Evolutionary conservation across 2,797 vertebrate species (phyloP), one percentile per base, ranked within the genome.

Genomic region (Takifugu ocellatus): DNA sequence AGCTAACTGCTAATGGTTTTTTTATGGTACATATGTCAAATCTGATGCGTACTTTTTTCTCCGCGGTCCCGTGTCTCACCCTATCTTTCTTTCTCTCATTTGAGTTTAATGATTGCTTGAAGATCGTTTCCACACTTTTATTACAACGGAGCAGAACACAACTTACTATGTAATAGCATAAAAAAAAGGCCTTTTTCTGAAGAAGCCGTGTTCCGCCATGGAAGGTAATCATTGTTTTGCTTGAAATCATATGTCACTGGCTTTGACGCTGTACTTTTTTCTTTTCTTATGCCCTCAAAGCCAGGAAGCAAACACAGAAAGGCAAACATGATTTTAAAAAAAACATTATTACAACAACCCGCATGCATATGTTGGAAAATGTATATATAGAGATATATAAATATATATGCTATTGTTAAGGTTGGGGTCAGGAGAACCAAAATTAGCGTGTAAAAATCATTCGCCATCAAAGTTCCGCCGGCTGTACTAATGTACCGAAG

Each of bases 21-120:
- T 93, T 92, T 92, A 93, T 91, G 89, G 89, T 79, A 83, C 85
- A 84, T 86, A 81, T 85, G 88, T 92, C 91, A 92, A 82, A 86
- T 84, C 72, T 88, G 85, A 91, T 84, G 74, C 81, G 72, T 68
- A 66, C 45, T 67, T 68, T 72, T 63, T 25, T 55, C 25, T 15
- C 42, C 10, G 16, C 33, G 1, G 11, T 29, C 31, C 31, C 6
- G 47, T 66, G 48, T 46, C 10, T 9, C n/a, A 17, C 48, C 50
- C 10, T 36, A 25, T 61, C 46, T 68, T 63, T 68, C 56, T 59
- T 39, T 62, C 29, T 79, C 84, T 77, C 63, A 70, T 80, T 77
- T 74, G 51, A 59, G 39, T 61, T 27, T 49, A 66, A 82, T 76
- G 70, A 86, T 79, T 55, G 53, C 56, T 56, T 63, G 46, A 51